Percentiles rank a stretch among this genome's conserved stretches.
Conservation (phyloP, 2,113 vertebrate species). For the Oriolus oriolus region DNA sequence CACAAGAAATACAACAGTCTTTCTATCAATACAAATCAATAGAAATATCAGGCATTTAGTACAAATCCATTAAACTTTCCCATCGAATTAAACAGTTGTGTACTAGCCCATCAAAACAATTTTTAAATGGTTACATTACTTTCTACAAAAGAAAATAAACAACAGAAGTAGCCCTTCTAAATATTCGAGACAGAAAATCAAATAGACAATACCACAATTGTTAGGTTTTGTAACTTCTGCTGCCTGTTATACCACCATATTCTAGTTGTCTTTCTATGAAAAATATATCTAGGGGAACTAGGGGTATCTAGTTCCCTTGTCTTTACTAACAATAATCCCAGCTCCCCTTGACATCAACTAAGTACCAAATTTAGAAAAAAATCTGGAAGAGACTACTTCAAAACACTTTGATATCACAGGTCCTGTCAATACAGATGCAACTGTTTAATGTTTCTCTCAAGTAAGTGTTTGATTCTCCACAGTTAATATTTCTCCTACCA, state of each 20-base stretch:
- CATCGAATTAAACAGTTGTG: neutral
- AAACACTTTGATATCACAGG: neutral
- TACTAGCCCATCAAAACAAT: neutral
- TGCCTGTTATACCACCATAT: neutral
- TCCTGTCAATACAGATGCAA: neutral
- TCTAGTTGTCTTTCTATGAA: neutral
- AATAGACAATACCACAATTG: neutral
- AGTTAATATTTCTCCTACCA: neutral
- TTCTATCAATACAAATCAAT: neutral
- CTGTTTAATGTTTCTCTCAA: neutral
- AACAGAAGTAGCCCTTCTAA: neutral
- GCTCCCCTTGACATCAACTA: neutral
- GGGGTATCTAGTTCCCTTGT: too few species aligned
- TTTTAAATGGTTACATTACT: neutral
- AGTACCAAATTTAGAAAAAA: neutral
- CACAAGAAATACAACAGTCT: neutral
- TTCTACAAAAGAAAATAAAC: neutral
- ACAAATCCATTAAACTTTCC: neutral
- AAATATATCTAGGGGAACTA: too few species aligned
- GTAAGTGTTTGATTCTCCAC: neutral
- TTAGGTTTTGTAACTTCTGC: neutral
- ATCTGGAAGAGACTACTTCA: neutral
- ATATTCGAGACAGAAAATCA: neutral
- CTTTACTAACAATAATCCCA: neutral
- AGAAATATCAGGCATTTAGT: neutral